These are phyloP conservation scores for Heteropelma amictum DNA, from an alignment of 2,888 invertebrate genomes.

Conservation along the genomic window DNA sequence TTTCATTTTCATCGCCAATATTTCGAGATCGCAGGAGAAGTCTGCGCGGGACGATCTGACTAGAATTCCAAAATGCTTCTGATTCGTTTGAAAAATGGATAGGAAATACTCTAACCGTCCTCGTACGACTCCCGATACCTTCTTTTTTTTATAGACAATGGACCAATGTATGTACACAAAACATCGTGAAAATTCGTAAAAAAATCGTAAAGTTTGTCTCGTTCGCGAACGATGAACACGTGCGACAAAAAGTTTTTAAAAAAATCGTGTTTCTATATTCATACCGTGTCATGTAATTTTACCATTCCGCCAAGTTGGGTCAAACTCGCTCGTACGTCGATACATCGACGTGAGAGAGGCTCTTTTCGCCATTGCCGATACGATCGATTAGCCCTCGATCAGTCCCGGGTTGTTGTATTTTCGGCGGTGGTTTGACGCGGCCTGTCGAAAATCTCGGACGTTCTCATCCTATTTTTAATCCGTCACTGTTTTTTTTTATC, in stretches of 20 bases:
- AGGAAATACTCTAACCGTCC: too few relatives aligned
- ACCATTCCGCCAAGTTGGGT: neutral
- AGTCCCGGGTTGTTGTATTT: slow-evolving; percentile 25
- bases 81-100: too few relatives aligned
- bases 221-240: slow-evolving; percentile 10
- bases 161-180: too few relatives aligned
- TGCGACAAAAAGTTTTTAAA: neutral
- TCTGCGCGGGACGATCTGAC: too few relatives aligned
- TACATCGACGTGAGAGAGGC: neutral
- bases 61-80: too few relatives aligned
- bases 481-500: neutral
- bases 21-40: too few relatives aligned
- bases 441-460: slow-evolving; percentile 38
- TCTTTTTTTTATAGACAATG: too few relatives aligned
- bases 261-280: slow-evolving; percentile 21
- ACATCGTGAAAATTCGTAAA: too few relatives aligned
- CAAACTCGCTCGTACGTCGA: neutral
- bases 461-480: neutral
- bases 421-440: slow-evolving; percentile 49
- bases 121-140: too few relatives aligned
- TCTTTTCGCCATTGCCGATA: slow-evolving; percentile 34
- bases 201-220: too few relatives aligned
- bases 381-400: slow-evolving; percentile 40
- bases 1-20: too few relatives aligned
- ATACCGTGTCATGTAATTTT: slow-evolving; percentile 26